Evolutionary conservation across 2,888 invertebrate species (phyloP), one percentile per base, ranked within the genome.

Genomic region (Microchrysa polita): DNA sequence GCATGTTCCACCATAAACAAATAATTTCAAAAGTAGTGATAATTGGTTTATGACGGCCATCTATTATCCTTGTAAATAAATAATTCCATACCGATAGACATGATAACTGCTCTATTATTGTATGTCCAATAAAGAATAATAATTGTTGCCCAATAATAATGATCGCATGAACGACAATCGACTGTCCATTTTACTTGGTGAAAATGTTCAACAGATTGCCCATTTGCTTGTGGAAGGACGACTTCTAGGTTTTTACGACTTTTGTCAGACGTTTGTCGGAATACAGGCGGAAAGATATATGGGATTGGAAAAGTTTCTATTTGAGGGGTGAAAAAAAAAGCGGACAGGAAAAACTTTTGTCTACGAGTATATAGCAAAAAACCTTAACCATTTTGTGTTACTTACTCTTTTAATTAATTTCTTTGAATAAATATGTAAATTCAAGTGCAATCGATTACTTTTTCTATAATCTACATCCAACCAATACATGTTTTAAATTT

Each of bases 151-250:
- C 4, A 55, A 20, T 14, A 57, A 18, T 1, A 42, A 14, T 5
- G 2, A 4, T 42, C 2, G n/a, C 55, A 69, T 40, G 16, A 20
- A 69, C 52, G 14, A 55, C 69, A 40, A 18, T 69, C 18, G 40
- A 57, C 42, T 69, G 57, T 40, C 57, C 42, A 42, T 69, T 69
- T 57, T 40, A 69, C 34, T 53, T 55, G 55, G 18, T 57, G n/a
- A n/a, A 69, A 69, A 69, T 10, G 16, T 20, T 69, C 69, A 69
- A 69, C 69, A 69, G 69, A 14, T 69, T 69, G 69, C 69, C 69
- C 69, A 57, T 69, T 69, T 53, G 40, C 53, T 18, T 69, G 34
- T 23, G 34, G 5, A 55, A 69, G 57, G n/a, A n/a, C n/a, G n/a
- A n/a, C n/a, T n/a, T n/a, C n/a, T n/a, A n/a, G n/a, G n/a, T n/a